These are phyloP conservation scores for Leptothorax acervorum DNA, from an alignment of 2,888 invertebrate species.

Conservation along the genomic window DNA sequence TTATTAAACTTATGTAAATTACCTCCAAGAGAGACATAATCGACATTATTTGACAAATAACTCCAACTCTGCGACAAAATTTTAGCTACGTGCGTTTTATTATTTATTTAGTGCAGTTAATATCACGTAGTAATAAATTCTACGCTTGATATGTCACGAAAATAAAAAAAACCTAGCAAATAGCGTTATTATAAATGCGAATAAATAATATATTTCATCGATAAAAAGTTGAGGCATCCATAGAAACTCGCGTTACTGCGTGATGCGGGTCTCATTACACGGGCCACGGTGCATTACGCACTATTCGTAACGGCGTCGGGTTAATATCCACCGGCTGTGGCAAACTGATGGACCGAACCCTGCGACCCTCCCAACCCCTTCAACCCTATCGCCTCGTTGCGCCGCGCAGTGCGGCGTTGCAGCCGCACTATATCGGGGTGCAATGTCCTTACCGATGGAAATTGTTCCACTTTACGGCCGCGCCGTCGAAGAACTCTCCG, in stretches of 20 bases:
- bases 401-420: slow-evolving; percentile 48
- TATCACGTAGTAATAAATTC: neutral
- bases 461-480: slow-evolving; percentile 46
- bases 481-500: slow-evolving; percentile 24
- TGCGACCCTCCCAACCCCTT: neutral
- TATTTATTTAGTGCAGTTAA: neutral
- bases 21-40: too few relatives aligned
- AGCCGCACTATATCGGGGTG: slow-evolving; percentile 32
- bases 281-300: slow-evolving; percentile 36
- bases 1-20: neutral
- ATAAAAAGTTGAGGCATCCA: neutral
- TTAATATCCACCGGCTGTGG: slow-evolving; percentile 48
- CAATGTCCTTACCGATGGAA: slow-evolving; percentile 42
- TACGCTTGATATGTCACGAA: neutral
- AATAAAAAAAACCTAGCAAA: neutral
- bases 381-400: slow-evolving; percentile 41
- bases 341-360: slow-evolving; percentile 42
- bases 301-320: slow-evolving; percentile 26
- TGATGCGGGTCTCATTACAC: slow-evolving; percentile 20
- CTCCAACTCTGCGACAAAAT: neutral
- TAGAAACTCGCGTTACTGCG: slow-evolving; percentile 28
- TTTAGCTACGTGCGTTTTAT: neutral
- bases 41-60: neutral
- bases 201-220: neutral
- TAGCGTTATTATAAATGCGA: neutral